Percentiles rank a stretch among this genome's conserved stretches.
phyloP scores from a whole-genome alignment of 2,113 vertebrate species.

The Tachycineta bicolor region DNA sequence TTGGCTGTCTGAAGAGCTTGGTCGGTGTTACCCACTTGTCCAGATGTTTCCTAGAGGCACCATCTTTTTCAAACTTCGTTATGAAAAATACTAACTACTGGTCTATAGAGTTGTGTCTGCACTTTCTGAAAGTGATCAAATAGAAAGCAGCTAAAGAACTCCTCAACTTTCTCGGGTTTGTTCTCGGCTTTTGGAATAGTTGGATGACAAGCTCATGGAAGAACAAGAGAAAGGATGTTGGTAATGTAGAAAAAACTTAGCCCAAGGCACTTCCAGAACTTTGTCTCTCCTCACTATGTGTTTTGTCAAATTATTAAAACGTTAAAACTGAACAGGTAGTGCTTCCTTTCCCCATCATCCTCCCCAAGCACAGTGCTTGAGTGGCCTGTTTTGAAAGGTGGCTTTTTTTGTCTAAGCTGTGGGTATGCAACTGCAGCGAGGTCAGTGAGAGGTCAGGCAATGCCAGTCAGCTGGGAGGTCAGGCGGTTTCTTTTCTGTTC shows the following conservation, averaged over 20 bases:
- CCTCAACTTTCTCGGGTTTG: background rate
- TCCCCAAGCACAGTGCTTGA: background rate
- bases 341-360: background rate
- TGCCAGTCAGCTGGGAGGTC: conserved; percentile 24
- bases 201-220: background rate
- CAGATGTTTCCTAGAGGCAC: background rate
- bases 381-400: conserved; percentile 5
- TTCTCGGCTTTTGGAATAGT: background rate
- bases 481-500: background rate
- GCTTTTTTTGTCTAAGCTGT: conserved; percentile 32
- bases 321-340: background rate
- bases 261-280: background rate
- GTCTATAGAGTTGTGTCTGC: background rate
- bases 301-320: background rate
- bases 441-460: conserved; percentile 34
- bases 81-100: background rate
- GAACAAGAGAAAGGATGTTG: background rate
- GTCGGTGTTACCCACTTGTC: background rate
- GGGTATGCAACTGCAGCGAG: background rate
- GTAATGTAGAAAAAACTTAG: background rate
- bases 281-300: background rate
- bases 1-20: background rate
- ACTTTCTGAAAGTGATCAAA: background rate
- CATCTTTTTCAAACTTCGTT: background rate
- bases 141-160: background rate